Conservation (phyloP, 2,113 vertebrate genomes). For the Siniperca knerii region DNA sequence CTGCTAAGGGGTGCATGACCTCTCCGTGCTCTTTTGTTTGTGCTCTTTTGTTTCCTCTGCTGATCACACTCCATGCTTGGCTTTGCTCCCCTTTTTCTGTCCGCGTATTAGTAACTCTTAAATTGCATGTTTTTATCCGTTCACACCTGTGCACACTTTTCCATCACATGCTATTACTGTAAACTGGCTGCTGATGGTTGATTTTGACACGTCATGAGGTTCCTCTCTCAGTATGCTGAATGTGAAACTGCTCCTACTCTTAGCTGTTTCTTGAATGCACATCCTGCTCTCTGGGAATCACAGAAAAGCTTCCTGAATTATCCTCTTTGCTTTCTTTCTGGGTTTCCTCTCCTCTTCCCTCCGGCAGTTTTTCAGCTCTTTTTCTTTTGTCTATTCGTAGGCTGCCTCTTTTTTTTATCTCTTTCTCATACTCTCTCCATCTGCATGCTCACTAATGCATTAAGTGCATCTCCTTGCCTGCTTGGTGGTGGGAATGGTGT, state of each 20-base stretch:
- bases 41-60: constrained; percentile 2
- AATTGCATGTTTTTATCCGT: constrained; percentile 6
- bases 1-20: not conserved
- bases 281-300: not conserved
- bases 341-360: constrained; percentile 6
- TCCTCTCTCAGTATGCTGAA: not conserved
- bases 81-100: not conserved
- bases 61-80: constrained; percentile 14
- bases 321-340: constrained; percentile 1
- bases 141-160: not conserved
- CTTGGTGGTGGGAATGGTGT: constrained; percentile 76
- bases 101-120: not conserved
- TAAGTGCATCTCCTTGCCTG: constrained; percentile 62
- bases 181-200: not conserved
- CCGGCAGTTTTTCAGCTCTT: not conserved
- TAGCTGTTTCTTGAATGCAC: constrained; percentile 5
- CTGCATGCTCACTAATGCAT: constrained; percentile 79
- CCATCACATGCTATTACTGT: not conserved
- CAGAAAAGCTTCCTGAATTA: constrained; percentile 11
- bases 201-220: not conserved
- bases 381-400: not conserved
- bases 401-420: constrained; percentile 21
- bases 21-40: not conserved
- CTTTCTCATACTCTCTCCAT: constrained; percentile 1
- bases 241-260: not conserved